Conservation (phyloP, 2,888 invertebrate species). For the Deilephila elpenor region DNA sequence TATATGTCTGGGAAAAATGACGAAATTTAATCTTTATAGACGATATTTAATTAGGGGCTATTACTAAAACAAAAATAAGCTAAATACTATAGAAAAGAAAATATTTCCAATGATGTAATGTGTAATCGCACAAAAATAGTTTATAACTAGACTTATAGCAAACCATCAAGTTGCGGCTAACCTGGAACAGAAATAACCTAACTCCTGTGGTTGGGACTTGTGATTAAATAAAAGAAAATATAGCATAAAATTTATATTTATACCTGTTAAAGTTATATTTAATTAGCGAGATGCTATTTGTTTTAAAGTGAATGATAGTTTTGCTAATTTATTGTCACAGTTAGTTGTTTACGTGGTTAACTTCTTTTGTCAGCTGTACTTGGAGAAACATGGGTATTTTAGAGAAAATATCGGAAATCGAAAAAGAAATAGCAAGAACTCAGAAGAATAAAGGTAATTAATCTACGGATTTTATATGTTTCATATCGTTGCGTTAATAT, state of each 20-base stretch:
- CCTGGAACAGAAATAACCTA: slow-evolving; percentile 46
- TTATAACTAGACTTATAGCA: too few relatives aligned
- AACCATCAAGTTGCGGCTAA: not conserved
- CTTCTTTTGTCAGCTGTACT: slow-evolving; percentile 44
- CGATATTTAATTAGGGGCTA: too few relatives aligned
- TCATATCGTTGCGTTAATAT: not conserved
- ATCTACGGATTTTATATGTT: not conserved
- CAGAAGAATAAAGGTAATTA: slow-evolving; percentile 98
- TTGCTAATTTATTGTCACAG: not conserved
- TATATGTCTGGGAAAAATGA: not conserved
- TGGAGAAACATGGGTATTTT: slow-evolving; percentile 94
- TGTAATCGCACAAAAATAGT: too few relatives aligned
- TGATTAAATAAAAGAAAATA: slow-evolving; percentile 22
- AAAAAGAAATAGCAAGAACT: slow-evolving; percentile 98
- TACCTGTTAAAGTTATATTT: slow-evolving; percentile 5
- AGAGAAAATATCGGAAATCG: slow-evolving; percentile 99
- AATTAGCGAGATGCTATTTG: slow-evolving; percentile 39
- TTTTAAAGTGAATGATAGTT: slow-evolving; percentile 33
- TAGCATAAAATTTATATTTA: slow-evolving; percentile 11
- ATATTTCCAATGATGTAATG: too few relatives aligned
- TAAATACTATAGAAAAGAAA: too few relatives aligned
- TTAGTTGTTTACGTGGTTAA: slow-evolving; percentile 53
- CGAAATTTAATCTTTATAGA: not conserved
- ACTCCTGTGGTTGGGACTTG: slow-evolving; percentile 40
- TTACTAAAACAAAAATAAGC: too few relatives aligned